A percentile compares a stretch with the other conserved stretches of the same genome.
Evolutionary conservation across 2,797 vertebrate species (phyloP).

Genomic region (Lepilemur ruficaudatus): DNA sequence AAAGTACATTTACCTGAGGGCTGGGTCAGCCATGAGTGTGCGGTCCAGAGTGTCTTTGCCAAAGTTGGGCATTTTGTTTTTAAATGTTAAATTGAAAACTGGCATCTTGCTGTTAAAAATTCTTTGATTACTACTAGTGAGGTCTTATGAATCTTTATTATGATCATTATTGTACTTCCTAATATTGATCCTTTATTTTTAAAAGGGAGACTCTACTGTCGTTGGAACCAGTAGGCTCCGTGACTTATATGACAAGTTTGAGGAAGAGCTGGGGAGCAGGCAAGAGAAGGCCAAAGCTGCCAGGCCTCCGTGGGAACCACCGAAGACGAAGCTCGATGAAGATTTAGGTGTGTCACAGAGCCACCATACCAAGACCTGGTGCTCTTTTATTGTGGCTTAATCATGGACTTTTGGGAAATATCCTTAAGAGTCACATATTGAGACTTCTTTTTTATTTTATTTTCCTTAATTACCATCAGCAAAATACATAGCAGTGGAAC

Average conservation of each 20-base stretch:
- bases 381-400: background rate
- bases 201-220: constrained; percentile 96
- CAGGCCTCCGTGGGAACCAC: constrained; percentile 95
- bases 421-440: background rate
- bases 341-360: constrained; percentile 88
- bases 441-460: background rate
- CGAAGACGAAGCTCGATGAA: constrained; percentile 96
- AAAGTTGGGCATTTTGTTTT: background rate
- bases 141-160: background rate
- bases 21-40: background rate
- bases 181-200: constrained; percentile 39
- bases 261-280: constrained; percentile 92
- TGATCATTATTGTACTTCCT: background rate
- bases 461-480: background rate
- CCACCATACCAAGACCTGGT: background rate
- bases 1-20: background rate
- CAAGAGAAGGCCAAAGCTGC: constrained; percentile 93
- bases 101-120: background rate
- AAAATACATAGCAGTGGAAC: background rate
- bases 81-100: background rate
- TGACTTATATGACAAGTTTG: constrained; percentile 93
- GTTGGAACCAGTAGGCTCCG: constrained; percentile 96
- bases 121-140: background rate
- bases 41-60: background rate
- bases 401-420: background rate